A percentile compares a stretch with the other conserved stretches of the same genome.
Conservation (phyloP, 2,797 vertebrate genomes). For the Cossypha polioptera region DNA sequence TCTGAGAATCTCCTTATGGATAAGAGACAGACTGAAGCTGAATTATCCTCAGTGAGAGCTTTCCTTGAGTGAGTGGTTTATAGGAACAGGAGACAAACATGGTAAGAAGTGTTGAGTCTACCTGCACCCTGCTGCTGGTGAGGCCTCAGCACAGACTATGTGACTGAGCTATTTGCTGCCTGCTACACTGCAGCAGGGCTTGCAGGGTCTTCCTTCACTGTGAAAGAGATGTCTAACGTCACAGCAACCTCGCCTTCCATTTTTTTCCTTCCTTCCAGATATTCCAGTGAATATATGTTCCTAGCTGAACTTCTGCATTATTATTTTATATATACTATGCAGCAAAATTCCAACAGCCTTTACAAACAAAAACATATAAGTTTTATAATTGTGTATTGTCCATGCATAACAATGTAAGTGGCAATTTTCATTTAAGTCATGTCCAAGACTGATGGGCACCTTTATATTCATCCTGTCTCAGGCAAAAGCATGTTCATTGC, state of each 20-base stretch:
- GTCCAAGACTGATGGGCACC: too few relatives aligned
- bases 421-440: not conserved
- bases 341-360: not conserved
- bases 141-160: not conserved
- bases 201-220: not conserved
- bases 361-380: not conserved
- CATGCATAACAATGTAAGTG: not conserved
- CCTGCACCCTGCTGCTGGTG: not conserved
- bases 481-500: not conserved
- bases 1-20: not conserved
- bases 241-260: not conserved
- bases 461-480: not conserved
- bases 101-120: not conserved
- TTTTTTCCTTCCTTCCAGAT: not conserved
- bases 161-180: fast-evolving
- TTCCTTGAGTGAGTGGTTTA: not conserved
- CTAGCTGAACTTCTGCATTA: not conserved
- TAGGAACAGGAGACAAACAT: not conserved
- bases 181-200: not conserved
- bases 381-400: not conserved
- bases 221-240: not conserved
- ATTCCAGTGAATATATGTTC: not conserved
- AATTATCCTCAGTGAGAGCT: not conserved
- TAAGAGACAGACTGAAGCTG: not conserved
- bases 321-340: not conserved